Evolutionary conservation across 1,140 invertebrate species (phyloP), one percentile per base, ranked within the genome.

Genomic region (Drosophila repleta): DNA sequence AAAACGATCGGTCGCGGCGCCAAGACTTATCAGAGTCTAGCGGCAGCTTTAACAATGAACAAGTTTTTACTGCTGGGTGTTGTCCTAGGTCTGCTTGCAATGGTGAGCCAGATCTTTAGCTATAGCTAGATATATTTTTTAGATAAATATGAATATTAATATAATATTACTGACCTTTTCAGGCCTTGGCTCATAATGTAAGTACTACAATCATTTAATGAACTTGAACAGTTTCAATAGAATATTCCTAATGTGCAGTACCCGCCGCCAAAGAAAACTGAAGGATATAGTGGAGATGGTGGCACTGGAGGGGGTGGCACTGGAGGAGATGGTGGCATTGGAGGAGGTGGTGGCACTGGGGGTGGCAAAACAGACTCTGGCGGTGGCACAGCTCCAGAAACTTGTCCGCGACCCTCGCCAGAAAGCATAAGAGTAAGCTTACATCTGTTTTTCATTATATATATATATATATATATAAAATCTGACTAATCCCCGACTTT

Each of bases 401-500:
- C 49, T 26, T 85, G 81, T 46, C 82, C 81, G 1, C 32, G 63
- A n/a, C 81, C 81, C 20, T 81, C 81, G 0, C 55, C 77, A 4
- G 37, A 85, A 37, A 43, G 55, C 13, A 13, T 85, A 24, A 66
- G 32, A 60, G 81, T 85, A 72, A 82, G 76, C 79, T 26, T 11
- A 8, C n/a, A n/a, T n/a, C 10, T 32, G 3, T 32, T 35, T 35
- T 13, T 3, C 1, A 35, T 5, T 29, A 29, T 4, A 29, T 29
- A 35, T 13, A 2, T 11, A 32, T 6, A 10, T 10, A 11, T 11
- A 43, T 3, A 46, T 46, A 37, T 55, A n/a, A n/a, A n/a, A n/a
- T n/a, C n/a, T n/a, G n/a, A n/a, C 48, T 17, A 56, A 15, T 35
- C 8, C 65, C 26, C 29, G 17, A 24, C 55, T 58, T 74, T 45